Percentiles rank a stretch among this genome's conserved stretches.
Evolutionary conservation across 2,113 vertebrate species (phyloP).

Genomic region (Gallinago media): DNA sequence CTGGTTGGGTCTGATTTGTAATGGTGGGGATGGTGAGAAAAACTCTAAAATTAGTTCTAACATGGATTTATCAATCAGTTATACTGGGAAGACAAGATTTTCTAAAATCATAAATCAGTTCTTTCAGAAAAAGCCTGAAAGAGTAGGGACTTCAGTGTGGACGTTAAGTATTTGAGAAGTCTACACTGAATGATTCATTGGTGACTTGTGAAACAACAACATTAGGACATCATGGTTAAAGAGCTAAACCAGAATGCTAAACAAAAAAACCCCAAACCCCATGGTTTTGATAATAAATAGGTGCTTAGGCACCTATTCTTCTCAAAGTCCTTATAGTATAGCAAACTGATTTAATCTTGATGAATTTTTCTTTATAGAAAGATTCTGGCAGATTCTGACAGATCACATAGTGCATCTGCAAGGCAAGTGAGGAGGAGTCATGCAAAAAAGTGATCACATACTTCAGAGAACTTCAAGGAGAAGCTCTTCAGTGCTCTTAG

Average conservation of each 20-base stretch:
- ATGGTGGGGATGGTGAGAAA: background rate
- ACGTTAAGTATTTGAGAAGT: background rate
- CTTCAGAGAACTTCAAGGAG: background rate
- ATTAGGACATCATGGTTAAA: background rate
- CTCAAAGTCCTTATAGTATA: background rate
- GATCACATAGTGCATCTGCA: fast-evolving
- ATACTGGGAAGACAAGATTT: background rate
- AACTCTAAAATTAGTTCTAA: background rate
- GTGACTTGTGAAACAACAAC: background rate
- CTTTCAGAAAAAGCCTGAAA: background rate
- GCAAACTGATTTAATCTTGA: background rate
- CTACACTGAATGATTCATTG: background rate
- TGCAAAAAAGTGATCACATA: background rate
- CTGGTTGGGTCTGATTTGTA: background rate
- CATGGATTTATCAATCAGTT: background rate
- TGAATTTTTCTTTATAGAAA: background rate
- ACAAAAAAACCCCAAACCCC: background rate
- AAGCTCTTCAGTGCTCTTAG: background rate
- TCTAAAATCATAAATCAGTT: background rate
- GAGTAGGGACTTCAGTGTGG: background rate
- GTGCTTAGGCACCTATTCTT: background rate
- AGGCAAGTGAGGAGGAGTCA: fast-evolving
- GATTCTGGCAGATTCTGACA: background rate
- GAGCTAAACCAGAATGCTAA: background rate
- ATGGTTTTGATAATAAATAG: background rate